Base-by-base conservation (phyloP, 2,888 invertebrate species). In the Latrodectus hesperus region DNA sequence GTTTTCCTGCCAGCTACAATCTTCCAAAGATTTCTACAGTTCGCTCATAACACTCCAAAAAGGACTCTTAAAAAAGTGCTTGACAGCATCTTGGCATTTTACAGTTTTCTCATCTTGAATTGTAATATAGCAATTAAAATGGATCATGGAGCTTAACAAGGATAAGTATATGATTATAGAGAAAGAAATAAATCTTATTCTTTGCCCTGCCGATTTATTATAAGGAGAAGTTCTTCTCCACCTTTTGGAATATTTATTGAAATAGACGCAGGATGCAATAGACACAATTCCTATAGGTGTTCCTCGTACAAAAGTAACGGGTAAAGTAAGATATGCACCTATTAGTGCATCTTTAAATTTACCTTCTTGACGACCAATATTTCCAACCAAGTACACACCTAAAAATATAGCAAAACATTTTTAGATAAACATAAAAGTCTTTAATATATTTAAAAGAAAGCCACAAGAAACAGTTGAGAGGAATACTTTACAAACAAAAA, bases 381-480 rank as follows among this genome's bases (percentile, higher is more conserved):
- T 98, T 51, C 98, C 98, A 11, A 98, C 96, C 0, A 95, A 94
- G 95, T 97, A 96, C 0, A 97, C 96, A 90, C 98, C 98, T 97
- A 92, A 10, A 52, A 64, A 22, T 22, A 22, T 1, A 22, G 22
- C 1, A 22, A 71, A 53, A 11, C 3, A 55, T 55, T 11, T 55
- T 14, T 14, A 55, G 55, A 2, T 55, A 55, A 55, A 55, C 11
- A 55, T 17, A 22, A 4, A 78, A 65, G 10, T n/a, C 14, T 53
- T 12, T 38, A 53, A 55, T 3, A 55, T 3, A 17, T 16, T 16
- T 51, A 22, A 22, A 22, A 22, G 22, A 22, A 1, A 22, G 22
- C 22, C 22, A 22, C 22, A 22, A 1, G 1, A 22, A 22, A 22
- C 22, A 22, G 22, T 22, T 22, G 22, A 22, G 22, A 22, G 22